phyloP scores from a whole-genome alignment of 1,140 invertebrate genomes.

The Drosophila micromelanica region DNA sequence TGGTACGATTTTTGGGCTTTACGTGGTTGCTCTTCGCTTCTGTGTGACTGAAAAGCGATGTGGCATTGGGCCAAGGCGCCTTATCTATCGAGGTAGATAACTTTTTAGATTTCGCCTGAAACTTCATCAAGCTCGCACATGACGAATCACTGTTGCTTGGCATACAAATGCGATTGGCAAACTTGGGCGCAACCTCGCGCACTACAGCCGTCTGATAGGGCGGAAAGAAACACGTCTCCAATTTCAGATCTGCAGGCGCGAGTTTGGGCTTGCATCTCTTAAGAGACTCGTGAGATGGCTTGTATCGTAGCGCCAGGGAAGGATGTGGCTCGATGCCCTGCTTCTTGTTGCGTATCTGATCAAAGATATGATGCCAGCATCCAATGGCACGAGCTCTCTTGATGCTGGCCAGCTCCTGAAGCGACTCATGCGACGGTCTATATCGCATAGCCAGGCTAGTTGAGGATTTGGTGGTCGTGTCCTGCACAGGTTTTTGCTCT shows the following conservation, averaged over 20 bases:
- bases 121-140: conserved; percentile 34
- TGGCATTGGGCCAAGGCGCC: conserved; percentile 1
- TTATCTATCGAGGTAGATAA: background rate
- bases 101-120: conserved; percentile 23
- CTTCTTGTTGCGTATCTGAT: conserved; percentile 22
- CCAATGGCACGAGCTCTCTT: conserved; percentile 17
- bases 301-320: conserved; percentile 53
- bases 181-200: conserved; percentile 57
- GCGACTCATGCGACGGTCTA: conserved; percentile 33
- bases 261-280: conserved; percentile 34
- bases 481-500: background rate
- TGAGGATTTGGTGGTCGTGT: background rate
- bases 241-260: conserved; percentile 27
- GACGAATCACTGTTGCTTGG: conserved; percentile 57
- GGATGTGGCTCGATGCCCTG: conserved; percentile 8
- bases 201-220: conserved; percentile 64
- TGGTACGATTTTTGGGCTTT: conserved; percentile 30
- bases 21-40: background rate
- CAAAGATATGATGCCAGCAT: conserved; percentile 47
- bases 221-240: conserved; percentile 61
- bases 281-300: conserved; percentile 64
- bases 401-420: conserved; percentile 9
- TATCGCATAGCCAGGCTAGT: conserved; percentile 22
- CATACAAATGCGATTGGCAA: conserved; percentile 44
- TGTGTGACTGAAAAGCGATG: background rate